These are phyloP conservation scores for Lordiphosa fenestrarum DNA, from an alignment of 2,888 invertebrate genomes.

Conservation along the genomic window DNA sequence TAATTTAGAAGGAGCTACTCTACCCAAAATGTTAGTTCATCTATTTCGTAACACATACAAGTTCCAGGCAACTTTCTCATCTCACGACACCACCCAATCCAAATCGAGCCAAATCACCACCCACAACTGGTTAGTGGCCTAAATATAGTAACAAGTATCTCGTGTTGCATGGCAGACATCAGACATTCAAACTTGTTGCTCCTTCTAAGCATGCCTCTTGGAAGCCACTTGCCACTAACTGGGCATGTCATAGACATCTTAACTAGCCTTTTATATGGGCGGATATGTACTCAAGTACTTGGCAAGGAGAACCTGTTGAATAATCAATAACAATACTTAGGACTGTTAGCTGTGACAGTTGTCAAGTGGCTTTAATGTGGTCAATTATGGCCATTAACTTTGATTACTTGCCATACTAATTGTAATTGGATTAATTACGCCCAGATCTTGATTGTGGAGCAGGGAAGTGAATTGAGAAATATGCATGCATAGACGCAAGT, in stretches of 20 bases:
- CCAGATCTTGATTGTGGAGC: constrained; percentile 32
- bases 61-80: background rate
- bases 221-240: constrained; percentile 34
- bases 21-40: too few species aligned
- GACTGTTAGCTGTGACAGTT: constrained; percentile 61
- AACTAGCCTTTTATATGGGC: constrained; percentile 6
- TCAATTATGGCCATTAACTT: constrained; percentile 54
- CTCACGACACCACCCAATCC: constrained; percentile 2
- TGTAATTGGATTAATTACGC: constrained; percentile 54
- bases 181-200: constrained; percentile 51
- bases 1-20: too few species aligned
- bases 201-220: constrained; percentile 15
- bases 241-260: constrained; percentile 24
- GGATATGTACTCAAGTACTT: constrained; percentile 1
- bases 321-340: constrained; percentile 12
- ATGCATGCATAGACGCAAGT: constrained; percentile 17
- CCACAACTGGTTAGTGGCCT: constrained; percentile 42
- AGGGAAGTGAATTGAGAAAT: constrained; percentile 7
- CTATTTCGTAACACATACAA: too few species aligned
- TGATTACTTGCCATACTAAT: constrained; percentile 46
- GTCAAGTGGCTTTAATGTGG: constrained; percentile 52
- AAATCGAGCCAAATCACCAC: constrained; percentile 11
- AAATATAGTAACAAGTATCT: constrained; percentile 42
- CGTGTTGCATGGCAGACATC: constrained; percentile 31
- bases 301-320: constrained; percentile 7